A percentile compares a stretch with the other conserved stretches of the same genome.
These are phyloP conservation scores for Lytechinus pictus DNA, from an alignment of 35 echinoderm and acorn worm species.

Conservation along the genomic window DNA sequence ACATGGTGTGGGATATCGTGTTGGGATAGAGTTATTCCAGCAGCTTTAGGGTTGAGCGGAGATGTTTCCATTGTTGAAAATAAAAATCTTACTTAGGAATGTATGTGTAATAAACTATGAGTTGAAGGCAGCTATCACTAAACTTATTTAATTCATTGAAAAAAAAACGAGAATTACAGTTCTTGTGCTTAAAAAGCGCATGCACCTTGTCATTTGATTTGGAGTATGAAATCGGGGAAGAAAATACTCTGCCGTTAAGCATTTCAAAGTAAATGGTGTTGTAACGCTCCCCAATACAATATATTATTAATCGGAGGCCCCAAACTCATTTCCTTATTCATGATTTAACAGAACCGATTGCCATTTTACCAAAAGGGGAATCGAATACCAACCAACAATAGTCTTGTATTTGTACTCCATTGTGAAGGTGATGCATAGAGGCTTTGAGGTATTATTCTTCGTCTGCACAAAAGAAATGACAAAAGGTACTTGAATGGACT, in stretches of 20 bases:
- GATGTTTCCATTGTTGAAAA: too few species aligned
- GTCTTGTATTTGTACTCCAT: slow-evolving; percentile 1
- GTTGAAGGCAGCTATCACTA: too few species aligned
- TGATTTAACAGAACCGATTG: background rate
- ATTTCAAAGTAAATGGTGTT: background rate
- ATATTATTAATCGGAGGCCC: background rate
- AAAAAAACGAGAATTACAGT: too few species aligned
- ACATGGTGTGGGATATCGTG: background rate
- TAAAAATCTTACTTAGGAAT: background rate
- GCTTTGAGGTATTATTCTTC: slow-evolving; percentile 1
- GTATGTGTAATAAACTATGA: too few species aligned
- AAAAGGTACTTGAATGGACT: background rate
- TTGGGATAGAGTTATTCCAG: background rate
- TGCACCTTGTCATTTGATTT: background rate
- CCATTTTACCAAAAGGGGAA: background rate
- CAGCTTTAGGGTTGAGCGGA: too few species aligned
- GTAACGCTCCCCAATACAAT: background rate
- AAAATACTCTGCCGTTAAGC: background rate
- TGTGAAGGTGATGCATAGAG: background rate
- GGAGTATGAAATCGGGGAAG: background rate
- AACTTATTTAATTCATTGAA: too few species aligned
- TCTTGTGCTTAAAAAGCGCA: too few species aligned
- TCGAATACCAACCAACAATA: background rate
- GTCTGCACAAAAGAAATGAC: background rate
- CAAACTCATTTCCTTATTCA: background rate